A percentile compares a stretch with the other conserved stretches of the same genome.
Conservation (phyloP, 2,113 vertebrate species). For the Menura novaehollandiae region DNA sequence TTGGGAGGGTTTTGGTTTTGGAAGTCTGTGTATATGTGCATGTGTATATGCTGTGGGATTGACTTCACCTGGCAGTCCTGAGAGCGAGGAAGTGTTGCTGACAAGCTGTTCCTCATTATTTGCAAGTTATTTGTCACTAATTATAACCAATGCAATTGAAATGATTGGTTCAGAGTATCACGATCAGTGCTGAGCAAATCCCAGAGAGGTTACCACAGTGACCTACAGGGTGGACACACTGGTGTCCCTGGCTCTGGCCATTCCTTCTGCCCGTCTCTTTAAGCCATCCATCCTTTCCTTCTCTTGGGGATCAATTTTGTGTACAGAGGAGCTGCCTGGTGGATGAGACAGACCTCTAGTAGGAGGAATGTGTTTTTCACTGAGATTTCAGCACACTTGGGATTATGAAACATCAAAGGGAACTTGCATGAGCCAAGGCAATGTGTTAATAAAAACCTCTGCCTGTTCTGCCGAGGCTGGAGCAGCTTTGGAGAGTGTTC, state of each 20-base stretch:
- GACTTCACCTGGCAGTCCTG: background rate
- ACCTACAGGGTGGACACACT: background rate
- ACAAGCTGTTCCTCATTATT: background rate
- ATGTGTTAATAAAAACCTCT: background rate
- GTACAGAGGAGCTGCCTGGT: background rate
- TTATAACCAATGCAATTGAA: background rate
- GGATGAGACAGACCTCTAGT: background rate
- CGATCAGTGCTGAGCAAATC: background rate
- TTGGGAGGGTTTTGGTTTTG: background rate
- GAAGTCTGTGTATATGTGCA: background rate
- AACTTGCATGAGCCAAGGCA: background rate
- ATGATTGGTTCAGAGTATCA: background rate
- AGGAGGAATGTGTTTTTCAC: constrained; percentile 5
- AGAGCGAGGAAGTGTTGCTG: background rate
- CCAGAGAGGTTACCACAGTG: background rate
- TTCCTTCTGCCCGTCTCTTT: background rate
- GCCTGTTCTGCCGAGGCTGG: background rate
- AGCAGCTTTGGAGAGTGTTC: background rate
- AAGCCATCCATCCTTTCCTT: background rate
- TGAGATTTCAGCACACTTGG: background rate
- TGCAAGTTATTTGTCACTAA: background rate
- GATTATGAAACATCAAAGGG: background rate
- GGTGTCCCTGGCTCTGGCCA: background rate
- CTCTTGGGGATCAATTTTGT: background rate
- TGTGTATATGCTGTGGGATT: background rate